Percentiles rank a stretch among this genome's conserved stretches.
phyloP scores from a whole-genome alignment of 2,888 invertebrate genomes.

The Oligia latruncula region DNA sequence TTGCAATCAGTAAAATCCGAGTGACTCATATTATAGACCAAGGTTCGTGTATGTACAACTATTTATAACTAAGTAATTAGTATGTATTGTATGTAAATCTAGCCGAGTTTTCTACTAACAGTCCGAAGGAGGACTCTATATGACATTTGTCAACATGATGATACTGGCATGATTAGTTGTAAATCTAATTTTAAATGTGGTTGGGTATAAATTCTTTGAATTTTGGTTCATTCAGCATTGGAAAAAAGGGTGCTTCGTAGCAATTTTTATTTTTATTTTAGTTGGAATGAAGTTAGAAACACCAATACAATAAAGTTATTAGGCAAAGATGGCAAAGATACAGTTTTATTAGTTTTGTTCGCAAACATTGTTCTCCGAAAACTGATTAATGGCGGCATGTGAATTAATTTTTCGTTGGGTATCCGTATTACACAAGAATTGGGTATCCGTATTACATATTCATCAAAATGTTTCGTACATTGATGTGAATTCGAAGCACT shows the following conservation, averaged over 20 bases:
- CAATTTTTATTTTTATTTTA: neutral
- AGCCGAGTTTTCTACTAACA: conserved; percentile 30
- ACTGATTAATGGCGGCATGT: conserved; percentile 19
- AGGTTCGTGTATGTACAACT: conserved; percentile 13
- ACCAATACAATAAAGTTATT: neutral
- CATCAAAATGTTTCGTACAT: neutral
- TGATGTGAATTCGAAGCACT: conserved; percentile 2
- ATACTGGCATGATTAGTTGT: neutral
- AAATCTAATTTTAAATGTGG: neutral
- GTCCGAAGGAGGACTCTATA: neutral
- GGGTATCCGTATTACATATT: neutral
- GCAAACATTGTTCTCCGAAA: neutral
- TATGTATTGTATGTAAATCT: conserved; percentile 43
- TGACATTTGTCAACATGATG: neutral
- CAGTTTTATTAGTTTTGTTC: neutral
- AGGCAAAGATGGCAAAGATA: neutral
- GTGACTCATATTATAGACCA: conserved; percentile 26
- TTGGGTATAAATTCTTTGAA: neutral
- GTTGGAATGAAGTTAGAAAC: neutral
- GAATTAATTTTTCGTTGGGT: neutral
- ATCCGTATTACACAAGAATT: neutral
- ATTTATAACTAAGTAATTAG: conserved; percentile 41
- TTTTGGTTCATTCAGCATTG: neutral
- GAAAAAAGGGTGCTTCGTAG: neutral
- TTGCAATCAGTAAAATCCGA: conserved; percentile 33